Percentiles rank a stretch among this genome's conserved stretches.
These are phyloP conservation scores for Cyclina sinensis DNA, from an alignment of 1,140 invertebrate genomes.

Conservation along the genomic window DNA sequence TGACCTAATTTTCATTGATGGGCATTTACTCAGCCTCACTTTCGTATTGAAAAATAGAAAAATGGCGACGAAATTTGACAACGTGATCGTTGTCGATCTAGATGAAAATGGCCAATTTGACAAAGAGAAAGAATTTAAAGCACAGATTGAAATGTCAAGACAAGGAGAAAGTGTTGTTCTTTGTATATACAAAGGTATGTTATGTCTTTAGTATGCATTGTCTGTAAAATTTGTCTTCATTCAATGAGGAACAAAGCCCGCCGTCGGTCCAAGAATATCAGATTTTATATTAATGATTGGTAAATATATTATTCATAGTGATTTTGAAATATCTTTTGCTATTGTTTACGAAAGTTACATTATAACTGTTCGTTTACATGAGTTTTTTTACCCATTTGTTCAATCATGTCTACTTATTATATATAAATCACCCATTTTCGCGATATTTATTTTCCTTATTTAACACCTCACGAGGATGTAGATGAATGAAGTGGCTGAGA, in stretches of 20 bases:
- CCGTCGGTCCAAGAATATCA: not conserved
- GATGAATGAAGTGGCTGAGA: too few relatives aligned
- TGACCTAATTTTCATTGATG: slow-evolving; percentile 31
- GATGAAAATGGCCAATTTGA: slow-evolving; percentile 80
- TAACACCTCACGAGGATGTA: too few relatives aligned
- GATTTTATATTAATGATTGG: too few relatives aligned
- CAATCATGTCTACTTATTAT: too few relatives aligned
- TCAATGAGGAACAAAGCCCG: slow-evolving; percentile 28
- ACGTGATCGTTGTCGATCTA: slow-evolving; percentile 82
- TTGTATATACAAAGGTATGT: slow-evolving; percentile 78
- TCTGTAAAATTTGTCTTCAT: not conserved
- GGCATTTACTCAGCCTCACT: slow-evolving; percentile 59
- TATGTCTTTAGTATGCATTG: not conserved
- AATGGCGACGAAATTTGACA: slow-evolving; percentile 85
- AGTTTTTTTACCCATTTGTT: too few relatives aligned
- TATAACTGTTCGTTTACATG: too few relatives aligned
- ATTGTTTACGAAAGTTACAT: too few relatives aligned
- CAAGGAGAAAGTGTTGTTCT: slow-evolving; percentile 74
- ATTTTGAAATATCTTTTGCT: too few relatives aligned
- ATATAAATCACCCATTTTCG: too few relatives aligned
- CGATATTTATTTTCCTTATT: too few relatives aligned
- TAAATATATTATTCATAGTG: too few relatives aligned
- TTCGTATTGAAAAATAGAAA: slow-evolving; percentile 68
- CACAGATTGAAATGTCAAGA: slow-evolving; percentile 73
- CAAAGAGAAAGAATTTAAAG: slow-evolving; percentile 68